phyloP scores from a whole-genome alignment of 1,140 invertebrate genomes.

The Leguminivora glycinivorella region DNA sequence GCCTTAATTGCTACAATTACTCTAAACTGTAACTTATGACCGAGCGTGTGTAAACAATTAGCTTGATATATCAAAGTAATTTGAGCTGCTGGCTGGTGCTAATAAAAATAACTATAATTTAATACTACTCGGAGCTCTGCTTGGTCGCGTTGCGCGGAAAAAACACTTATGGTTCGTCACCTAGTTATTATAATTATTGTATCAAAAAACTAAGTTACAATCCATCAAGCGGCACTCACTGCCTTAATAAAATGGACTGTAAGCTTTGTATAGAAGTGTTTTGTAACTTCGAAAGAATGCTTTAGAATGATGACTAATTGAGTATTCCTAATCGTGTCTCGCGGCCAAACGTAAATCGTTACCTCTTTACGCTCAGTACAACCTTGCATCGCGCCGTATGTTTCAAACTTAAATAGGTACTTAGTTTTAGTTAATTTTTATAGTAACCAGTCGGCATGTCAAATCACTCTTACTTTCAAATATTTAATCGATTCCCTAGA shows the following conservation, averaged over 20 bases:
- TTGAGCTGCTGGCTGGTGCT: not conserved
- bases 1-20: not conserved
- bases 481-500: constrained; percentile 25
- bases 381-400: not conserved
- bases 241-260: too few relatives aligned
- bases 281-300: too few relatives aligned
- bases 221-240: too few relatives aligned
- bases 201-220: too few relatives aligned
- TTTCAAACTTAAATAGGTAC: not conserved
- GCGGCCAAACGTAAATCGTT: too few relatives aligned
- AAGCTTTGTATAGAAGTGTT: too few relatives aligned
- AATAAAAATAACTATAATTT: not conserved
- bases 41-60: constrained; percentile 5
- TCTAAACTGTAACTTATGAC: not conserved
- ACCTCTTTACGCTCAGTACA: not conserved
- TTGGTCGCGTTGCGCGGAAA: too few relatives aligned
- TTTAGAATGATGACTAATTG: too few relatives aligned
- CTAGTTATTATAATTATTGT: too few relatives aligned
- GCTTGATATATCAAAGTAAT: not conserved
- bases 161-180: too few relatives aligned
- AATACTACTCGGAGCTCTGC: too few relatives aligned
- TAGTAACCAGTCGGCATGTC: not conserved
- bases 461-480: not conserved
- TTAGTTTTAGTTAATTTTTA: not conserved
- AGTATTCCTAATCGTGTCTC: too few relatives aligned